These are phyloP conservation scores for Ondatra zibethicus DNA, from an alignment of 2,113 vertebrate genomes.

Conservation along the genomic window DNA sequence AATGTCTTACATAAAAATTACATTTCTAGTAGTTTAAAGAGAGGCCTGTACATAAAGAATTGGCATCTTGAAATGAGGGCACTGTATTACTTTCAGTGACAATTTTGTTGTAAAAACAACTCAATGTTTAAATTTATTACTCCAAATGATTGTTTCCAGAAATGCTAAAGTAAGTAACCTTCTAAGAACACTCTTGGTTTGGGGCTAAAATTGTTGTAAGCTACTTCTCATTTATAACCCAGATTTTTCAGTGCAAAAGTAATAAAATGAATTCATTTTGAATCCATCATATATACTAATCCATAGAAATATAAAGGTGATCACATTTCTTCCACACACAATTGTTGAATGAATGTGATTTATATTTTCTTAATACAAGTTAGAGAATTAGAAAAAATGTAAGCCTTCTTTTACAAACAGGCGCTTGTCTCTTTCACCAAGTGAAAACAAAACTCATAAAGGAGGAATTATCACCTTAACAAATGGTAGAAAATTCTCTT, in stretches of 20 bases:
- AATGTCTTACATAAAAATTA: slow-evolving; percentile 90
- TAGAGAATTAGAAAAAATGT: slow-evolving; percentile 26
- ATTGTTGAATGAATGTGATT: slow-evolving; percentile 35
- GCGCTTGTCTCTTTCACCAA: slow-evolving; percentile 55
- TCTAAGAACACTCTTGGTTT: not conserved
- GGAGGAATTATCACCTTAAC: slow-evolving; percentile 28
- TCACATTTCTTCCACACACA: slow-evolving; percentile 6
- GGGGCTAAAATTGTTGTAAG: not conserved
- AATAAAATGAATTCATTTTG: not conserved
- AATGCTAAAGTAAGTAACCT: slow-evolving; percentile 79
- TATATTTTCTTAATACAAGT: slow-evolving; percentile 29
- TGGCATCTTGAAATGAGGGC: slow-evolving; percentile 91
- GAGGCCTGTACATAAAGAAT: slow-evolving; percentile 86
- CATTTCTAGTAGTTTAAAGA: slow-evolving; percentile 85
- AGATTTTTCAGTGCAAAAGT: not conserved
- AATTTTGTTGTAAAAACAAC: slow-evolving; percentile 92
- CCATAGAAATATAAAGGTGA: not conserved
- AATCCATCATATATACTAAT: not conserved
- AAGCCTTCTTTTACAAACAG: slow-evolving; percentile 1
- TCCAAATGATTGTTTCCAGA: slow-evolving; percentile 83
- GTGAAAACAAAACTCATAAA: slow-evolving; percentile 23
- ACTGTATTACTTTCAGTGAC: slow-evolving; percentile 89
- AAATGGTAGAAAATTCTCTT: slow-evolving; percentile 59
- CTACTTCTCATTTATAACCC: not conserved
- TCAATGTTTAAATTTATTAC: slow-evolving; percentile 95